phyloP scores from a whole-genome alignment of 64 coral and sea anemone species.

The Dendronephthya gigantea region DNA sequence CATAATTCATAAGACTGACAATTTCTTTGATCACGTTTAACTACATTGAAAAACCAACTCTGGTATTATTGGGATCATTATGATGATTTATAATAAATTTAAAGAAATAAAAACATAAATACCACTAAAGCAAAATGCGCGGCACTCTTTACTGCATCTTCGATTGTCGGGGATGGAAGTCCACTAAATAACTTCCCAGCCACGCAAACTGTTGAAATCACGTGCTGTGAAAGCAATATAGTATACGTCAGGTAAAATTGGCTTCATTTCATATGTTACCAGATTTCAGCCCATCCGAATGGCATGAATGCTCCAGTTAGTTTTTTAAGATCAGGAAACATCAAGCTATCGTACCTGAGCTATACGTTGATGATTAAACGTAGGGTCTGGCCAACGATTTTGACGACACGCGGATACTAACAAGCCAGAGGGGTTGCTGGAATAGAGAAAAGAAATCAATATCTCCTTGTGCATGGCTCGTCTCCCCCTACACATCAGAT shows the following conservation, averaged over 20 bases:
- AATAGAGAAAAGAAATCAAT: background rate
- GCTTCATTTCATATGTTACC: too few relatives aligned
- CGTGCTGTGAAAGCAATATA: background rate
- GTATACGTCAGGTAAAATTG: background rate
- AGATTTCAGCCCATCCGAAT: too few relatives aligned
- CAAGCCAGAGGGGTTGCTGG: background rate
- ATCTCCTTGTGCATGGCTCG: too few relatives aligned
- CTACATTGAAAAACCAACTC: too few relatives aligned
- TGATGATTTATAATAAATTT: background rate
- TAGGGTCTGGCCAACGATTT: background rate
- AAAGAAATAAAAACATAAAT: background rate
- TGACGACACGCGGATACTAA: background rate
- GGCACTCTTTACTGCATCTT: background rate
- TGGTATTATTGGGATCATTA: too few relatives aligned
- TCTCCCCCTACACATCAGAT: too few relatives aligned
- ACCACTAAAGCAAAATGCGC: background rate
- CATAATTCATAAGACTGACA: background rate
- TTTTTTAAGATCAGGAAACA: too few relatives aligned
- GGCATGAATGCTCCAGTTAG: too few relatives aligned
- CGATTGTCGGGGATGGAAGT: background rate
- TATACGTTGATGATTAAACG: background rate
- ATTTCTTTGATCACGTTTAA: too few relatives aligned
- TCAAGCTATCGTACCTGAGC: background rate
- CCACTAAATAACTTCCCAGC: background rate
- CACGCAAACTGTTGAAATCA: background rate